A percentile compares a stretch with the other conserved stretches of the same genome.
These are phyloP conservation scores for Lithophane semibrunnea DNA, from an alignment of 2,888 invertebrate genomes.

Conservation along the genomic window DNA sequence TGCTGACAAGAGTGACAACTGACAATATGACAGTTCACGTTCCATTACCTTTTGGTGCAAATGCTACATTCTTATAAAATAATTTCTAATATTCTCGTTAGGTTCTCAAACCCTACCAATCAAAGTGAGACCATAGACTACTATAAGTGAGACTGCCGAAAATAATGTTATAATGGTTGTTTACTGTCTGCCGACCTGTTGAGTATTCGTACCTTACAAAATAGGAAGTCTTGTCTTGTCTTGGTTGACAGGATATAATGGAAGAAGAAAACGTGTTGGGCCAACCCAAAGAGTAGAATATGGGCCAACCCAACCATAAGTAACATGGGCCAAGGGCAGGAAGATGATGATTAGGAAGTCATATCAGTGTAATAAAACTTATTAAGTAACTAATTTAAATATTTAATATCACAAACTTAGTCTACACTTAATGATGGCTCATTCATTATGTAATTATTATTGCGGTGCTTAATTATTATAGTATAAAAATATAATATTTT, in stretches of 20 bases:
- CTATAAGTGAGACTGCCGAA: neutral
- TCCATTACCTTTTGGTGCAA: neutral
- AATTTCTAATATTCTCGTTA: neutral
- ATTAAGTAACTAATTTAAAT: conserved; percentile 38
- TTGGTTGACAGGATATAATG: too few relatives aligned
- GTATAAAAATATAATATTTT: conserved; percentile 57
- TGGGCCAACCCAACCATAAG: too few relatives aligned
- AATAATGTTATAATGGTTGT: neutral
- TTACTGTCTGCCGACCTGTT: neutral
- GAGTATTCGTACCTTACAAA: neutral
- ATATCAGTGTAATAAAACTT: conserved; percentile 7
- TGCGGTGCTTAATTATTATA: conserved; percentile 40
- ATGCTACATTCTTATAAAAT: conserved; percentile 4
- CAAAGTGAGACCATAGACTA: too few relatives aligned
- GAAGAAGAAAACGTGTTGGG: too few relatives aligned
- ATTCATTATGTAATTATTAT: conserved; percentile 42
- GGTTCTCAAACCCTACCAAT: neutral
- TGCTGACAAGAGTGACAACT: neutral
- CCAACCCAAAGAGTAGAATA: too few relatives aligned
- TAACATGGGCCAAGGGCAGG: too few relatives aligned
- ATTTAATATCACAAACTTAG: conserved; percentile 69
- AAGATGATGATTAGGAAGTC: neutral
- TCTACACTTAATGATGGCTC: conserved; percentile 42
- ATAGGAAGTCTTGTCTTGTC: neutral
- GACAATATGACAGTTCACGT: neutral